Evolutionary conservation across 2,797 vertebrate genomes (phyloP).

Genomic region (Diceros bicornis): DNA sequence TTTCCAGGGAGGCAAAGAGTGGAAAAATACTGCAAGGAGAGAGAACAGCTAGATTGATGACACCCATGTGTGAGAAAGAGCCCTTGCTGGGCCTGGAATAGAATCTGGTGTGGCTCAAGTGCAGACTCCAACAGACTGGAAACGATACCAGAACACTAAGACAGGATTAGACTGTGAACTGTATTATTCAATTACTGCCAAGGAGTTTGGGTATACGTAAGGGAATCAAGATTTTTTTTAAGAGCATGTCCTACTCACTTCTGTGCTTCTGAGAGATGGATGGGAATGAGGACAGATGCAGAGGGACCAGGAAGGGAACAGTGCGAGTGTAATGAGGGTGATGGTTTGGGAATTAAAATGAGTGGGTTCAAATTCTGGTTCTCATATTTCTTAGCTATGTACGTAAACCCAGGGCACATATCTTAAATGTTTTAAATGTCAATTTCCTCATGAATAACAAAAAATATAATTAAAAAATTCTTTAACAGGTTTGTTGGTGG

Average conservation of each 20-base stretch:
- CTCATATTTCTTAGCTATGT: background rate
- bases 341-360: background rate
- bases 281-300: background rate
- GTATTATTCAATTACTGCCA: background rate
- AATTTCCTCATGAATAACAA: background rate
- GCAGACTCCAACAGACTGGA: background rate
- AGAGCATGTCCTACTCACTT: background rate
- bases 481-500: background rate
- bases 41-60: background rate
- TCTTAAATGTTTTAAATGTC: background rate
- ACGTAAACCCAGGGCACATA: background rate
- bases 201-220: background rate
- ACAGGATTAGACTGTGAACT: background rate
- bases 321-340: background rate
- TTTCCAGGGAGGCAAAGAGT: background rate
- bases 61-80: background rate
- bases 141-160: background rate
- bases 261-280: background rate
- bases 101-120: accelerated
- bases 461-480: background rate
- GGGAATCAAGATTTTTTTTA: background rate
- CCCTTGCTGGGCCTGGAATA: background rate
- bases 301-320: background rate
- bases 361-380: background rate
- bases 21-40: background rate